phyloP scores from a whole-genome alignment of 2,888 invertebrate genomes.

The Allolobophora icterica region DNA sequence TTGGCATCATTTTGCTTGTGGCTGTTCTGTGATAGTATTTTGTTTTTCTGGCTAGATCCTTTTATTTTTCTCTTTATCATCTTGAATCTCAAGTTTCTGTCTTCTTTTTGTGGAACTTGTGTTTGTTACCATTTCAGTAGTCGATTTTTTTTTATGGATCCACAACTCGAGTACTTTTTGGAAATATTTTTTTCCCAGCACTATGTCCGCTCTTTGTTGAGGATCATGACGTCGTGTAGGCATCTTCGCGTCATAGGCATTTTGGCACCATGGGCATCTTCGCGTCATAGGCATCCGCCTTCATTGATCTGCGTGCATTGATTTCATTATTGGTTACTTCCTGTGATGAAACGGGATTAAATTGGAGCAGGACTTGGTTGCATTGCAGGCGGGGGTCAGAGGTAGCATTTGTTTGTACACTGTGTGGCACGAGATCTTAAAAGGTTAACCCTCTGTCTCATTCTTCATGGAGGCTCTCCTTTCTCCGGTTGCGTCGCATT shows the following conservation, averaged over 20 bases:
- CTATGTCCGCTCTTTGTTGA: not conserved
- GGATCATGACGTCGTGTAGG: not conserved
- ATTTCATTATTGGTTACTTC: not conserved
- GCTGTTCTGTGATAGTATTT: not conserved
- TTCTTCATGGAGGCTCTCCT: not conserved
- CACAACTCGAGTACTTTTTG: not conserved
- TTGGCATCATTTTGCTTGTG: not conserved
- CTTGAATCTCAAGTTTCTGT: not conserved
- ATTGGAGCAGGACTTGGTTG: not conserved
- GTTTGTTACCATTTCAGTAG: not conserved
- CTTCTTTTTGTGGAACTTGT: not conserved
- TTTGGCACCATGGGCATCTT: too few relatives aligned
- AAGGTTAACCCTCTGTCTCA: not conserved
- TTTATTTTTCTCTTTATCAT: not conserved
- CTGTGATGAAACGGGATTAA: slow-evolving; percentile 5
- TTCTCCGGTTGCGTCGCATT: not conserved
- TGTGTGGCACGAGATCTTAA: not conserved
- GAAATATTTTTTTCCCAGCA: not conserved
- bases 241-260: not conserved
- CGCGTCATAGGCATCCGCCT: not conserved
- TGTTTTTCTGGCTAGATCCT: not conserved
- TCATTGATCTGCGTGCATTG: not conserved
- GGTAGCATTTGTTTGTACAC: not conserved
- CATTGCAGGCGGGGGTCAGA: not conserved
- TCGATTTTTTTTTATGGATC: not conserved